Evolutionary conservation across 2,888 invertebrate species (phyloP).

Genomic region (Sclerodermus sp.): DNA sequence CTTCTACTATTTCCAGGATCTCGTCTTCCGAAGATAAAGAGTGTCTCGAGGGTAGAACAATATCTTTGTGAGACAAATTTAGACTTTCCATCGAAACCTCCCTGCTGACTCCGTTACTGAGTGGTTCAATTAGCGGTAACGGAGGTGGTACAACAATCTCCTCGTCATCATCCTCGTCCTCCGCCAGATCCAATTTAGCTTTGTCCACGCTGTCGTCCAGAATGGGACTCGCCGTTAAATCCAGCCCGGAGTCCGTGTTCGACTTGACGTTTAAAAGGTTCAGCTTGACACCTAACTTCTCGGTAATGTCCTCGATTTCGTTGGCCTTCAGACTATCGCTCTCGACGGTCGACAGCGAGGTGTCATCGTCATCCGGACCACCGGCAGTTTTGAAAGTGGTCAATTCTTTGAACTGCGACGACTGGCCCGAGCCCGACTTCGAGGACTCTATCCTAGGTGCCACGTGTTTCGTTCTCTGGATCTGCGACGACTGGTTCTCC

Average conservation of each 20-base stretch:
- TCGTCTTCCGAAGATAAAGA: conserved; percentile 70
- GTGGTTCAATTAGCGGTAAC: conserved; percentile 74
- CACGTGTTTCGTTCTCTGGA: conserved; percentile 68
- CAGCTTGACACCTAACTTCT: conserved; percentile 49
- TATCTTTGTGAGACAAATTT: conserved; percentile 75
- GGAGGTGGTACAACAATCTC: conserved; percentile 83
- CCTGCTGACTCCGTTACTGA: conserved; percentile 67
- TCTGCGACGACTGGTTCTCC: conserved; percentile 84
- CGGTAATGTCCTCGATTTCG: conserved; percentile 53
- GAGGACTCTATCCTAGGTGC: conserved; percentile 58
- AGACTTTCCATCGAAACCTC: conserved; percentile 84
- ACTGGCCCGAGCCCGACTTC: conserved; percentile 56
- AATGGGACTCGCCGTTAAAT: conserved; percentile 49
- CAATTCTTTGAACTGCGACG: conserved; percentile 61
- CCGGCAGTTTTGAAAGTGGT: conserved; percentile 66
- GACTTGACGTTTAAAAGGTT: conserved; percentile 50
- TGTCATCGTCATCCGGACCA: conserved; percentile 58
- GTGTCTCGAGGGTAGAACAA: conserved; percentile 64
- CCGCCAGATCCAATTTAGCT: conserved; percentile 41
- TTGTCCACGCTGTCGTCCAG: conserved; percentile 46
- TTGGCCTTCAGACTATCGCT: conserved; percentile 50
- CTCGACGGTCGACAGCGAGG: conserved; percentile 48
- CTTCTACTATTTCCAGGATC: conserved; percentile 78
- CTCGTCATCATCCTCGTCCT: conserved; percentile 65
- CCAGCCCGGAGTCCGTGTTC: conserved; percentile 51